Base-by-base conservation (phyloP, 2,797 vertebrate genomes). In the Emydoidea blandingii region DNA sequence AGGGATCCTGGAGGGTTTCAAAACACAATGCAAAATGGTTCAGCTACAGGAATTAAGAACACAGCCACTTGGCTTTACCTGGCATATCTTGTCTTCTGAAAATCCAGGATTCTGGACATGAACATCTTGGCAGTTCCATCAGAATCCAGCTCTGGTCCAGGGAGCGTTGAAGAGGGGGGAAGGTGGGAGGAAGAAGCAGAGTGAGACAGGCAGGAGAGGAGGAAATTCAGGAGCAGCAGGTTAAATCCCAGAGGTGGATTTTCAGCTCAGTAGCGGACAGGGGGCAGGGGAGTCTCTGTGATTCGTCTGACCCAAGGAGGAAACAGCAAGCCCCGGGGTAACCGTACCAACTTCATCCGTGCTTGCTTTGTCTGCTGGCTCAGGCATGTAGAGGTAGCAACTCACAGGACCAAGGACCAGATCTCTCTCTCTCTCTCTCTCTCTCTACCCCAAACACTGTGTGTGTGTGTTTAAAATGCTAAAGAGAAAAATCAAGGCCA, bases 81-180 rank as follows among this genome's bases (percentile, higher is more conserved):
- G 95, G 99, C 98, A 93, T 99, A 99, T 96, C 98, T 98, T 21
- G 99, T 98, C 96, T 98, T 98, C 97, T 98, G 98, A 95, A 98
- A 98, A 96, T 98, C 98, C 97, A 98, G 96, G 87, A 98, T 85
- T 95, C 97, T 95, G 90, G 97, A 97, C 62, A 88, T 93, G 89
- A 98, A 96, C 98, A 98, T 98, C 97, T 92, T 93, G 94, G 86
- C 95, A 78, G 83, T 97, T 96, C 98, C 98, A 98, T 98, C 89
- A 76, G 97, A 94, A 88, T 92, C 96, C 95, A 50, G 94, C 90
- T 78, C 57, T 8, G 87, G 83, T 83, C 87, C 57, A 41, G 57
- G n/a, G 29, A 54, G n/a, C n/a, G 56, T 47, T 47, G 54, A 65
- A 68, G 44, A 37, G 47, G 25, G 27, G 37, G 44, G 50, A 81